Evolutionary conservation across 2,113 vertebrate genomes (phyloP), one percentile per base, ranked within the genome.

Genomic region (Mesocricetus auratus): DNA sequence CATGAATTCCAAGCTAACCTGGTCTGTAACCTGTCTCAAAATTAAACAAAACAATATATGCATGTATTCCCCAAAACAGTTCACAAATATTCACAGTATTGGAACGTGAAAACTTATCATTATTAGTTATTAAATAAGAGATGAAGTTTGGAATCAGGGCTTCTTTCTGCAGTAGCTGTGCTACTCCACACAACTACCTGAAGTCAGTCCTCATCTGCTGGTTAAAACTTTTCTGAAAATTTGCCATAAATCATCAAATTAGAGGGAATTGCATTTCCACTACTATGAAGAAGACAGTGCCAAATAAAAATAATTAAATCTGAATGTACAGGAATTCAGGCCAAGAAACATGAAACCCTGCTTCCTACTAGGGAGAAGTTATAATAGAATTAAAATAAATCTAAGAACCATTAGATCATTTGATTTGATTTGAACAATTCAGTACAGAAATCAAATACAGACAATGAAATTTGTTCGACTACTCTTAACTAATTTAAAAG

Each of bases 331-430:
- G 50, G 12, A 39, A 79, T 85, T 78, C 58, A 92, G 36, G 3
- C n/a, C 95, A 71, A 96, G 62, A 90, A 95, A 90, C 45, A 89
- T 24, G 21, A 93, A 86, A 86, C 36, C 3, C 1, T 33, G 42
- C 13, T 74, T 90, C 88, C 42, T 81, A 3, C 56, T 11, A 64
- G 5, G 56, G 36, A 77, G 0, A 93, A 83, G 33, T 13, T 86
- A 4, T 8, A 56, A 29, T 0, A 79, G 53, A 11, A 79, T 85
- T 50, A 86, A 79, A 85, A 11, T 75, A 45, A 88, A 13, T 92
- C 39, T 69, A 91, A 86, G 10, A 86, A 79, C 7, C 9, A 13
- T 56, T 78, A 68, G 12, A 66, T 86, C 2, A 47, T 77, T 81
- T 89, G 1, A 81, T 77, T 85, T 75, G 6, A 90, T 39, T 60